Evolutionary conservation across 2,888 invertebrate genomes (phyloP), one percentile per base, ranked within the genome.

Genomic region (Anorthoa munda): DNA sequence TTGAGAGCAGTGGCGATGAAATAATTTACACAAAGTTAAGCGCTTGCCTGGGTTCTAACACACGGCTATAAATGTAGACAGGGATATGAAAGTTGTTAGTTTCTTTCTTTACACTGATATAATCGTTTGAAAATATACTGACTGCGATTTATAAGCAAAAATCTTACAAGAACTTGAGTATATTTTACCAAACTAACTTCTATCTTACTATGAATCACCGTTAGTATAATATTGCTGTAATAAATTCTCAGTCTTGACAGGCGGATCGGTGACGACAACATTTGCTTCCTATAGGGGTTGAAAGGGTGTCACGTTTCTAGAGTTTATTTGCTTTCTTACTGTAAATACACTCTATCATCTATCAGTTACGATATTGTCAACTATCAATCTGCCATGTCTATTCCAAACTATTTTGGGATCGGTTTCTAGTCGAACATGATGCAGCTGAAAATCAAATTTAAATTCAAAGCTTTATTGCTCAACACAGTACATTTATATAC

Each of bases 241-340:
- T 76, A 66, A 56, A 73, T 45, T 45, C 17, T 46, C 71, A 18
- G 17, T 46, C 26, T 46, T 70, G 51, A 70, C 31, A 51, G 31
- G 5, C 58, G 23, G n/a, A 78, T 59, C 51, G 70, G 15, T 75
- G 79, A 75, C 72, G 79, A 78, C 79, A 78, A 12, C 18, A 60
- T 60, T 48, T n/a, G 59, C 26, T 45, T 45, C 7, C 21, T n/a
- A 45, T 50, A 60, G 23, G 4, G n/a, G 31, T 75, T 39, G 18
- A 61, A 73, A 18, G n/a, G 51, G 46, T 63, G 46, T 63, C 23
- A 39, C 13, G 50, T 73, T 73, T 45, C 73, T 9, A 26, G 9
- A 55, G 13, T 60, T 45, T 45, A 75, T 71, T 60, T 48, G 26
- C 4, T 53, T n/a, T 78, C 17, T 23, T 1, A 21, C 12, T 39